Evolutionary conservation across 2,888 invertebrate species (phyloP).

Genomic region (Stramonita haemastoma): DNA sequence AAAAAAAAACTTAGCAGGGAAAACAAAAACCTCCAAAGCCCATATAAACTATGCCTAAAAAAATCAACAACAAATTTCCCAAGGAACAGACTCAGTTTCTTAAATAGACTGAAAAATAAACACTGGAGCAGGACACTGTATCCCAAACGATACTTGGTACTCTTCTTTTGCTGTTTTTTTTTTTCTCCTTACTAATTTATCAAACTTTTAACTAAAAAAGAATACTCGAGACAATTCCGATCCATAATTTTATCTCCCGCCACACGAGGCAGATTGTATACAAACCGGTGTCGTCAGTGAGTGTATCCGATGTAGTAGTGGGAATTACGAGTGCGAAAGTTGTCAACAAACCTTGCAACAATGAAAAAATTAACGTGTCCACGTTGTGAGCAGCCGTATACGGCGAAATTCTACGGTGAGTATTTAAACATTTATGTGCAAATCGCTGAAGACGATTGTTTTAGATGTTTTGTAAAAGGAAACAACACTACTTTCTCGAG

Average conservation of each 20-base stretch:
- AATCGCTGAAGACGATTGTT: too few species aligned
- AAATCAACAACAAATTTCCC: too few species aligned
- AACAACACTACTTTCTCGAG: too few species aligned
- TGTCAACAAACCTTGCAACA: neutral
- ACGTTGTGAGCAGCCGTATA: slow-evolving; percentile 12
- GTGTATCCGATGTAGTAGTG: neutral
- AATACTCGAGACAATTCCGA: neutral
- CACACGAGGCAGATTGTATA: neutral
- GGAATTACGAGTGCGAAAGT: neutral
- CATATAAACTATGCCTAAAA: too few species aligned
- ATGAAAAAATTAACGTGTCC: slow-evolving; percentile 8
- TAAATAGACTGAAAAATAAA: too few species aligned
- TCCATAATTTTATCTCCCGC: slow-evolving; percentile 26
- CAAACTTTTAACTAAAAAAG: neutral
- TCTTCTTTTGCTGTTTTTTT: neutral
- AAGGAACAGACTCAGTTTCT: too few species aligned
- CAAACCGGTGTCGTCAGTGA: neutral
- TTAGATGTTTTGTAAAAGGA: too few species aligned
- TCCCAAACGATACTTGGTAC: too few species aligned
- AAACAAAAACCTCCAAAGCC: too few species aligned
- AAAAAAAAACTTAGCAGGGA: too few species aligned
- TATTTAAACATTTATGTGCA: neutral
- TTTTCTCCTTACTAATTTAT: neutral
- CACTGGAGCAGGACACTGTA: too few species aligned
- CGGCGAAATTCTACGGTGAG: slow-evolving; percentile 8